phyloP scores from a whole-genome alignment of 2,797 vertebrate genomes.

The Galaxias olidus region DNA sequence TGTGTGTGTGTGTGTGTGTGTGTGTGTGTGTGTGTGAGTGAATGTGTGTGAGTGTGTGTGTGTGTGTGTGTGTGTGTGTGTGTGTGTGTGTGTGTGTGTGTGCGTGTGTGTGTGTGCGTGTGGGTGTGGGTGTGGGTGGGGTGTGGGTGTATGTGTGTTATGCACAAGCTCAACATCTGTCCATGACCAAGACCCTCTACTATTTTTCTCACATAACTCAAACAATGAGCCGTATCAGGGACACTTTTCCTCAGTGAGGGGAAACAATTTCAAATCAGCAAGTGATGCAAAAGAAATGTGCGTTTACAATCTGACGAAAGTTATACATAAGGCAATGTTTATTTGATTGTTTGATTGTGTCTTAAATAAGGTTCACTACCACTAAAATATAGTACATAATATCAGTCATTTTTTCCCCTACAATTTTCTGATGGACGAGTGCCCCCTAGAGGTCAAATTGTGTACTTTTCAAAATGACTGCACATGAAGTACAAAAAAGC shows the following conservation, averaged over 20 bases:
- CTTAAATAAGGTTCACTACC: too few species aligned
- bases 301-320: too few species aligned
- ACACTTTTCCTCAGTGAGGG: too few species aligned
- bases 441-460: conserved; percentile 43
- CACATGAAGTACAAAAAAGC: neutral
- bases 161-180: conserved; percentile 13
- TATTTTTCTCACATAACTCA: conserved; percentile 12
- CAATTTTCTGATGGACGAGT: neutral
- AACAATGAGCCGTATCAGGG: conserved; percentile 24
- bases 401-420: neutral
- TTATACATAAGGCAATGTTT: too few species aligned
- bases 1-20: conserved; percentile 29
- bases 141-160: conserved; percentile 14
- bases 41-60: too few species aligned
- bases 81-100: conserved; percentile 29
- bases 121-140: conserved; percentile 23
- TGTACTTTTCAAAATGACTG: neutral
- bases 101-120: neutral
- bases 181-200: conserved; percentile 19
- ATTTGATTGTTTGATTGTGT: too few species aligned
- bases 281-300: too few species aligned
- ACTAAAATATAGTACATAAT: too few species aligned
- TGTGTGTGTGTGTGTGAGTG: conserved; percentile 11
- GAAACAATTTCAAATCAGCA: too few species aligned
- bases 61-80: conserved; percentile 21